Conservation (phyloP, 2,797 vertebrate genomes). For the Neomorphus geoffroyi region DNA sequence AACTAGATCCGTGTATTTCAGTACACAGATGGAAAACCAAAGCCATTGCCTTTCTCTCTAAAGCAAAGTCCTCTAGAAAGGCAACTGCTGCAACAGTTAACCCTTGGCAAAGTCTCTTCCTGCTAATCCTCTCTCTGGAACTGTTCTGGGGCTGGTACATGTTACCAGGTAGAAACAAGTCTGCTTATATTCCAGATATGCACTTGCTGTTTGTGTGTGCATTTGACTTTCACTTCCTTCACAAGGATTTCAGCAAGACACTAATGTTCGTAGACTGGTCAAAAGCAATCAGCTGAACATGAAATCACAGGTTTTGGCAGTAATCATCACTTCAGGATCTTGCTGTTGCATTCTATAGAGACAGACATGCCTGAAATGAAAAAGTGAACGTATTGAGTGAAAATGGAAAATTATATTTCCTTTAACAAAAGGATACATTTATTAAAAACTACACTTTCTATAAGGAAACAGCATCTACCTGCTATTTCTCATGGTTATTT, state of each 20-base stretch:
- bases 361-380: constrained; percentile 35
- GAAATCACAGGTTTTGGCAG: background rate
- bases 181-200: constrained; percentile 1
- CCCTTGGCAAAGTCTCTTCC: background rate
- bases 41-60: background rate
- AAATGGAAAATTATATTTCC: constrained; percentile 47
- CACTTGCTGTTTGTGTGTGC: constrained; percentile 21
- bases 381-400: background rate
- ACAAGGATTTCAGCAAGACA: constrained; percentile 31
- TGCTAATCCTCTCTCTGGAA: background rate
- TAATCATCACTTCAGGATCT: constrained; percentile 19
- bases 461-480: constrained; percentile 13
- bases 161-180: background rate
- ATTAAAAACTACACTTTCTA: constrained; percentile 8
- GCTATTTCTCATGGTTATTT: background rate
- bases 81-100: background rate
- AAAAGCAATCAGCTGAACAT: constrained; percentile 34
- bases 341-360: constrained; percentile 13
- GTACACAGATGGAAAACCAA: background rate
- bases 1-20: background rate
- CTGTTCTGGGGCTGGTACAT: background rate
- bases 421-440: constrained; percentile 48
- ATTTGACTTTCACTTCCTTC: constrained; percentile 22
- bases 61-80: background rate
- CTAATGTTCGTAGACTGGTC: constrained; percentile 30